Conservation (phyloP, 2,113 vertebrate species). For the Cochlearius cochlearius region DNA sequence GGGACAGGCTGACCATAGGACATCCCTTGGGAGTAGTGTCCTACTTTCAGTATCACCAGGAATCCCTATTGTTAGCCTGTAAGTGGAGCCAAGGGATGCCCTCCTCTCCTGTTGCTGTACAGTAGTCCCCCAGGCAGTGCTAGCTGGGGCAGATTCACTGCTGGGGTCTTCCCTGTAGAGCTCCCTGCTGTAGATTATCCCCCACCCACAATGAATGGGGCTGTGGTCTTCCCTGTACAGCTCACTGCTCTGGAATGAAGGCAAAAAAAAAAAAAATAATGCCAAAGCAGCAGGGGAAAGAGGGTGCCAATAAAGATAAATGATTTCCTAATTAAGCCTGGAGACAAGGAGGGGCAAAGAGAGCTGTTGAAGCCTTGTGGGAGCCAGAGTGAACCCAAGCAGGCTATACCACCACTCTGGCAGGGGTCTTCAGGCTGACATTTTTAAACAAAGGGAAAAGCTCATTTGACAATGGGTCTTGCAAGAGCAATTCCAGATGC, state of each 20-base stretch:
- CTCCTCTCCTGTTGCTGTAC: slow-evolving; percentile 26
- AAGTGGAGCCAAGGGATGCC: slow-evolving; percentile 51
- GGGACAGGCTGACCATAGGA: slow-evolving; percentile 62
- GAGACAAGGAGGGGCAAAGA: slow-evolving; percentile 65
- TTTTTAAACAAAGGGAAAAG: slow-evolving; percentile 67
- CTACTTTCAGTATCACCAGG: slow-evolving; percentile 66
- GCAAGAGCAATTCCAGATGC: slow-evolving; percentile 67
- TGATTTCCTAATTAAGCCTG: slow-evolving; percentile 68
- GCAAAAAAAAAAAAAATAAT: slow-evolving; percentile 11
- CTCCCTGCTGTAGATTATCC: slow-evolving; percentile 52
- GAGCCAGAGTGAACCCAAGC: slow-evolving; percentile 57
- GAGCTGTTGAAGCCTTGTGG: slow-evolving; percentile 57
- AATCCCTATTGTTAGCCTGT: slow-evolving; percentile 61
- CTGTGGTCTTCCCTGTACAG: slow-evolving; percentile 65
- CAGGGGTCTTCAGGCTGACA: slow-evolving; percentile 67
- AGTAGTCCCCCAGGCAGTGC: background rate
- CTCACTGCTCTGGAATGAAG: slow-evolving; percentile 62
- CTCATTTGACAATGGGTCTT: slow-evolving; percentile 67
- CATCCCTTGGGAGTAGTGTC: slow-evolving; percentile 36
- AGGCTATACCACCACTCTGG: slow-evolving; percentile 65
- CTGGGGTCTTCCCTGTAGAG: slow-evolving; percentile 56
- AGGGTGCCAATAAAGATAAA: slow-evolving; percentile 69
- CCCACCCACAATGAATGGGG: slow-evolving; percentile 67
- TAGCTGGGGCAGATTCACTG: slow-evolving; percentile 34
- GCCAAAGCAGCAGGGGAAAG: slow-evolving; percentile 61